A percentile compares a stretch with the other conserved stretches of the same genome.
These are phyloP conservation scores for Lagorchestes hirsutus DNA, from an alignment of 2,797 vertebrate genomes.

Conservation along the genomic window DNA sequence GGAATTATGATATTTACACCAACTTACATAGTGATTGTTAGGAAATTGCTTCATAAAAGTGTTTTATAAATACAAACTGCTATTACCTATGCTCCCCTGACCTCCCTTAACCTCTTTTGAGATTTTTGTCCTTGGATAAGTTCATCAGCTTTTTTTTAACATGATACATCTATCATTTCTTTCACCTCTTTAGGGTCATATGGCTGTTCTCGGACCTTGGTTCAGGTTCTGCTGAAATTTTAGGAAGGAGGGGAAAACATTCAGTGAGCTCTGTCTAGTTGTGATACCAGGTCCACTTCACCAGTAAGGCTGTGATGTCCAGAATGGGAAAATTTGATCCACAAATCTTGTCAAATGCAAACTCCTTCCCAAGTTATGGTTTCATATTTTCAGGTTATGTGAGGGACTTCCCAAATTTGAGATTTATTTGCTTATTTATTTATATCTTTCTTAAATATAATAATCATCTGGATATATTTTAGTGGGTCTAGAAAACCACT, in stretches of 20 bases:
- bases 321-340: slow-evolving; percentile 37
- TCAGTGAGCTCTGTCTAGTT: background rate
- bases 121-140: slow-evolving; percentile 3
- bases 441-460: slow-evolving; percentile 10
- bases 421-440: background rate
- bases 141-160: background rate
- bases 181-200: slow-evolving; percentile 40
- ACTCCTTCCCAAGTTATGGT: slow-evolving; percentile 15
- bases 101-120: slow-evolving; percentile 1
- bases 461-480: slow-evolving; percentile 8
- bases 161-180: background rate
- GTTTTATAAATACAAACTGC: background rate
- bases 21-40: background rate
- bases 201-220: slow-evolving; percentile 24
- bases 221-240: slow-evolving; percentile 27
- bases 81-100: slow-evolving; percentile 20
- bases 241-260: slow-evolving; percentile 29
- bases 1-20: background rate
- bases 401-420: background rate
- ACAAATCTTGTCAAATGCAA: slow-evolving; percentile 31
- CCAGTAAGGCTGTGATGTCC: background rate
- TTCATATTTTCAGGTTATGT: slow-evolving; percentile 17
- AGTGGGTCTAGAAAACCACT: slow-evolving; percentile 27
- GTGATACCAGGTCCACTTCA: slow-evolving; percentile 19
- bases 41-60: background rate